A percentile compares a stretch with the other conserved stretches of the same genome.
Conservation (phyloP, 2,797 vertebrate species). For the Anguilla megastoma region DNA sequence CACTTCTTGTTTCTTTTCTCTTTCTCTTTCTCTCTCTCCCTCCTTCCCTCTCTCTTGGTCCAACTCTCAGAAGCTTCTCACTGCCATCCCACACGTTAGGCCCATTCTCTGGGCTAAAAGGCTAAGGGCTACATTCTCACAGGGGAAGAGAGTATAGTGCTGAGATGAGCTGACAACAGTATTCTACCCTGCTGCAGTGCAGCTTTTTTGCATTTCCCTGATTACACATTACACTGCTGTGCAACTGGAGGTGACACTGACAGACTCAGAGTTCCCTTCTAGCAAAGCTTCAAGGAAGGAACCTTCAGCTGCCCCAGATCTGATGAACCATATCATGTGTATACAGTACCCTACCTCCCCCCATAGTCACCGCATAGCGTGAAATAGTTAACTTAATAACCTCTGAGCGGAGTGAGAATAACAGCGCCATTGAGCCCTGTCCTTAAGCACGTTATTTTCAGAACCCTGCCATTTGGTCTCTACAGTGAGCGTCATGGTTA, state of each 20-base stretch:
- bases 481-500: no score
- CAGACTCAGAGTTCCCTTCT: background rate
- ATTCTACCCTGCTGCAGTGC: background rate
- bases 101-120: background rate
- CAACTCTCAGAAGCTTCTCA: background rate
- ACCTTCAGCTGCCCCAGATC: background rate
- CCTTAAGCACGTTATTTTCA: conserved; percentile 12
- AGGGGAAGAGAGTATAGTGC: background rate
- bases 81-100: background rate
- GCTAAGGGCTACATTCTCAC: background rate
- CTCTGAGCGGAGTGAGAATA: background rate
- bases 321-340: background rate
- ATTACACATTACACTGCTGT: conserved; percentile 1
- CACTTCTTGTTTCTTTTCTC: background rate
- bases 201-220: background rate
- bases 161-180: background rate
- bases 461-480: background rate
- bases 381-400: conserved; percentile 18
- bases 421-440: background rate
- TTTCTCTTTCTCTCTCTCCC: background rate
- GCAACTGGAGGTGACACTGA: conserved; percentile 3
- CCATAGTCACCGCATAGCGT: background rate
- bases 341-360: background rate
- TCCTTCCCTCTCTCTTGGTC: background rate
- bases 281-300: background rate